Base-by-base conservation (phyloP, 2,888 invertebrate species). In the Stegana nigrithorax region DNA sequence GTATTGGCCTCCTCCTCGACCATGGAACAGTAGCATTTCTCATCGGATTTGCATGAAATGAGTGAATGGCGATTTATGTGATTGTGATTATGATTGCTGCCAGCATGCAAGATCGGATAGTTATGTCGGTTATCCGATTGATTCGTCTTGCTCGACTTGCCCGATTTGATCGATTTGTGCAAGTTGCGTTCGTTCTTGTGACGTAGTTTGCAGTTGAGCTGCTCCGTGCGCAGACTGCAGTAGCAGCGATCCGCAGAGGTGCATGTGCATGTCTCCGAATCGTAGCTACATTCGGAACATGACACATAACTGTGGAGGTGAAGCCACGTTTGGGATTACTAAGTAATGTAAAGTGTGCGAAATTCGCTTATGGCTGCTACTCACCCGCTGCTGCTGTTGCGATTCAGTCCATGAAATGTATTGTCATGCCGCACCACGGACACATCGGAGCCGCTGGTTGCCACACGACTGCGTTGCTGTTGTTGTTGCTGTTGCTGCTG, bases 231-330 rank as follows among this genome's bases (percentile, higher is more conserved):
- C 29, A 81, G 73, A 2, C 94, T 93, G 80, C 95, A 95, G 78
- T 95, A 95, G 77, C 95, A 95, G 73, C 94, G 91, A 81, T 95
- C 94, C 0, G 92, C 91, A 0, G 90, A 90, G 23, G 88, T 87
- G 73, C 92, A 92, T 10, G 91, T 90, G 78, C 94, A 94, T 12
- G 93, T 92, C 73, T 94, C 94, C 2, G 93, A 94, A 78, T 95
- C 94, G 80, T 91, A 92, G 69, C 91, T 91, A 81, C 95, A 95
- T 84, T 95, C 95, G 44, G 94, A 94, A 82, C 94, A 95, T 2
- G 94, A 93, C 1, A 94, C 93, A 80, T 94, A 94, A 6, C 86
- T 86, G 7, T 3, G 19, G 8, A 4, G 2, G 47, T n/a, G 1
- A 5, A 25, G 19, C 25, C 4, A 14, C 6, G 23, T 56, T n/a